Base-by-base conservation (phyloP, 2,797 vertebrate genomes). In the Phylloscopus collybita region DNA sequence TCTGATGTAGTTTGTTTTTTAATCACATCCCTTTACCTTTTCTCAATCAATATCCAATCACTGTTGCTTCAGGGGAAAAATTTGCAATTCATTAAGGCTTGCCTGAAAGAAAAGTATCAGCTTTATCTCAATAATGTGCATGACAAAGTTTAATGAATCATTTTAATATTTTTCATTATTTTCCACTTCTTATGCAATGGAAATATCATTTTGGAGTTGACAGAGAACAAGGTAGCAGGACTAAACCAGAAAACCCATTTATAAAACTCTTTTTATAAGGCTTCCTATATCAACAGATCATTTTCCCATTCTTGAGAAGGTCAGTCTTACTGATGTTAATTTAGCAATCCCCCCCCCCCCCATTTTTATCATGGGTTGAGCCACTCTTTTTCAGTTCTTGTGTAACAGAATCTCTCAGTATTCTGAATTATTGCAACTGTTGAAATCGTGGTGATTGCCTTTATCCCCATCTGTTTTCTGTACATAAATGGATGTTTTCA, bases 31-130 rank as follows among this genome's bases (percentile, higher is more conserved):
- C n/a, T 90, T 91, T 90, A 61, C 42, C 6, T 87, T 91, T 90
- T 91, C 72, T 88, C 71, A 90, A 95, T 96, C 91, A 80, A 96
- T 96, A 94, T 74, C 82, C 61, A 86, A 88, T 92, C 79, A 36
- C 65, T 80, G 60, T 79, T 91, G 72, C 85, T 91, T 91, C 42
- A 61, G 53, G 54, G 57, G 29, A 78, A 92, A 89, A 88, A 83
- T 44, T 40, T 90, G 45, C 69, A 80, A 61, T 91, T 94, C 69
- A 69, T 90, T 94, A 91, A 57, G 70, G 12, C 50, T 83, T 87
- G 45, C 18, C 57, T 78, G 79, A 83, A 92, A 78, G 57, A 80
- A 74, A 59, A 74, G 42, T 53, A 50, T 67, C 79, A 91, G 27
- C 69, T 96, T 96, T 94, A 88, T 92, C 65, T 95, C 75, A 83